A percentile compares a stretch with the other conserved stretches of the same genome.
Conservation (phyloP, 2,888 invertebrate genomes). For the Hartigia nigra region DNA sequence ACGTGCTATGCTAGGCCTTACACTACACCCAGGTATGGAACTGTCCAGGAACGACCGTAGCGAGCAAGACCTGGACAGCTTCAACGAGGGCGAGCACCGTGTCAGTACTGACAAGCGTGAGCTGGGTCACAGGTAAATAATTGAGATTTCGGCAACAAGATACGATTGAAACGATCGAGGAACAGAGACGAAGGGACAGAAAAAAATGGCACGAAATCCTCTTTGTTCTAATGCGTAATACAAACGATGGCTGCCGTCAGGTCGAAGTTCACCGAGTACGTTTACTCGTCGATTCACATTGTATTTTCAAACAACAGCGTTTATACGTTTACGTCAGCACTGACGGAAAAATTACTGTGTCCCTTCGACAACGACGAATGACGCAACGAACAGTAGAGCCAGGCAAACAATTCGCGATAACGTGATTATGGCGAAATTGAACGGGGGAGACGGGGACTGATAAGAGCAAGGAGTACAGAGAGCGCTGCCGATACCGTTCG, state of each 20-base stretch:
- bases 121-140: constrained; percentile 60
- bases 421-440: neutral
- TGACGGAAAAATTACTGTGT: neutral
- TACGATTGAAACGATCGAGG: neutral
- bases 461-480: neutral
- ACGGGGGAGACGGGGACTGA: neutral
- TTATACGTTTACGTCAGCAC: neutral
- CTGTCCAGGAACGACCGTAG: constrained; percentile 54
- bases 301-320: neutral
- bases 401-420: neutral
- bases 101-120: constrained; percentile 58
- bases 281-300: neutral
- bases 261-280: neutral
- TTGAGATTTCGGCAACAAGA: neutral
- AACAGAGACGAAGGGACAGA: fast-evolving
- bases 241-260: neutral
- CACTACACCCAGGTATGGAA: constrained; percentile 33
- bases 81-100: constrained; percentile 48
- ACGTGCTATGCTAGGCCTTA: constrained; percentile 36
- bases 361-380: neutral
- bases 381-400: neutral
- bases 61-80: constrained; percentile 57
- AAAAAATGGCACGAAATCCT: neutral
- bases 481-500: neutral
- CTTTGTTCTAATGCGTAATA: neutral